Percentiles rank a stretch among this genome's conserved stretches.
These are phyloP conservation scores for Enteromius trimaculatus DNA, from an alignment of 2,797 vertebrate species.

Conservation along the genomic window DNA sequence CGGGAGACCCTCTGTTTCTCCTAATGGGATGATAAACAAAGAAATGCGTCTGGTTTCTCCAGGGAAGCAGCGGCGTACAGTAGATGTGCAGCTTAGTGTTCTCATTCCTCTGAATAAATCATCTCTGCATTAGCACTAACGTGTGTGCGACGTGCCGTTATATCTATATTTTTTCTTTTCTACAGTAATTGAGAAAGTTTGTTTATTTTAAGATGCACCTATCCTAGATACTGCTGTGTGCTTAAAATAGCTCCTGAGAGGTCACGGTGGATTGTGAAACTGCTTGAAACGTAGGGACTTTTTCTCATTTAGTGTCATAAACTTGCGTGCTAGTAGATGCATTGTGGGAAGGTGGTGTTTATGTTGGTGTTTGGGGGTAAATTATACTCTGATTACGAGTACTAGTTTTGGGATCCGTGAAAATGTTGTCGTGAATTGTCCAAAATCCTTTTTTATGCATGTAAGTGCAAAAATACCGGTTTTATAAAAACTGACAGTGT, in stretches of 20 bases:
- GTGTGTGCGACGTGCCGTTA: not conserved
- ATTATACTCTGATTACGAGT: too few relatives aligned
- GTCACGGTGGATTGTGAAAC: not conserved
- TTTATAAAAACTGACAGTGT: too few relatives aligned
- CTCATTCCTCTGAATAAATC: not conserved
- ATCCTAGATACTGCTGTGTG: not conserved
- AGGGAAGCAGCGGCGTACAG: not conserved
- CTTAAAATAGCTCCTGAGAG: not conserved
- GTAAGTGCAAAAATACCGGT: too few relatives aligned
- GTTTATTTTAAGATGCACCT: not conserved
- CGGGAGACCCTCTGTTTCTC: not conserved
- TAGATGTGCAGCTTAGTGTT: not conserved
- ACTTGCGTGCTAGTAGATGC: not conserved
- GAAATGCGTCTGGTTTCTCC: slow-evolving; percentile 8
- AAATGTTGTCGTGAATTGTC: too few relatives aligned
- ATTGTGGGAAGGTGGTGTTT: not conserved
- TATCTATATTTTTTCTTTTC: not conserved
- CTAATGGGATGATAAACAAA: slow-evolving; percentile 3
- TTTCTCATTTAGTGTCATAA: not conserved
- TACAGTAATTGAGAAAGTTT: not conserved
- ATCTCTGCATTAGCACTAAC: not conserved
- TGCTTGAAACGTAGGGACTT: not conserved
- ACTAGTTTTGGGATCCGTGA: too few relatives aligned
- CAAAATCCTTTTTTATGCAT: too few relatives aligned
- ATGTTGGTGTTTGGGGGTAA: not conserved